phyloP scores from a whole-genome alignment of 2,797 vertebrate genomes.

The Phoeniculus purpureus region DNA sequence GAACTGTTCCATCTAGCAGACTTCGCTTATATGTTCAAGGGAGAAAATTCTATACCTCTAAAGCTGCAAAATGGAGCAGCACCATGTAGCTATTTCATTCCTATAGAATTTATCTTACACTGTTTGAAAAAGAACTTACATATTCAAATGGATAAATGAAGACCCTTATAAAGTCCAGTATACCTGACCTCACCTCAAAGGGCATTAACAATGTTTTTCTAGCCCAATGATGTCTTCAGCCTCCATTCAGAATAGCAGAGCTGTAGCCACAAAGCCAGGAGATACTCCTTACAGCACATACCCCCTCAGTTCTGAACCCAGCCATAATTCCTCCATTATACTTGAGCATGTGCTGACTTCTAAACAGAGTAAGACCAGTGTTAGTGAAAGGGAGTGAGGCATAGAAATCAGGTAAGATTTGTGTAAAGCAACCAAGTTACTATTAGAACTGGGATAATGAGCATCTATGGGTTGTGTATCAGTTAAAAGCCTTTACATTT shows the following conservation, averaged over 20 bases:
- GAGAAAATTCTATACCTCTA: neutral
- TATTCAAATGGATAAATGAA: neutral
- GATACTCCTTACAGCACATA: neutral
- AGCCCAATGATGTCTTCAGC: neutral
- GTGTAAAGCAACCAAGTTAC: neutral
- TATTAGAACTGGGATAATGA: neutral
- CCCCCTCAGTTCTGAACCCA: neutral
- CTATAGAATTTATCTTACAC: neutral
- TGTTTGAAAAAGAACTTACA: neutral
- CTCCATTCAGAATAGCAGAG: neutral
- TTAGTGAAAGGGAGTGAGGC: neutral
- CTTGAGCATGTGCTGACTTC: neutral
- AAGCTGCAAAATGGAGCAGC: neutral
- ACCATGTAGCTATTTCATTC: neutral
- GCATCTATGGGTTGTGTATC: neutral
- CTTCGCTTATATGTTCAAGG: neutral
- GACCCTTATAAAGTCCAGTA: neutral
- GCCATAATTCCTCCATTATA: neutral
- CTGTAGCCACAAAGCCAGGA: neutral
- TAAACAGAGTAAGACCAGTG: fast-evolving
- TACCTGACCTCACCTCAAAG: neutral
- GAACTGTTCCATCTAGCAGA: neutral
- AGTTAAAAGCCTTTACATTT: neutral
- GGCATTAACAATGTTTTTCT: neutral
- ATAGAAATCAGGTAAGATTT: neutral